Percentiles rank a stretch among this genome's conserved stretches.
Evolutionary conservation across 2,797 vertebrate genomes (phyloP).

Genomic region (Coluber constrictor): DNA sequence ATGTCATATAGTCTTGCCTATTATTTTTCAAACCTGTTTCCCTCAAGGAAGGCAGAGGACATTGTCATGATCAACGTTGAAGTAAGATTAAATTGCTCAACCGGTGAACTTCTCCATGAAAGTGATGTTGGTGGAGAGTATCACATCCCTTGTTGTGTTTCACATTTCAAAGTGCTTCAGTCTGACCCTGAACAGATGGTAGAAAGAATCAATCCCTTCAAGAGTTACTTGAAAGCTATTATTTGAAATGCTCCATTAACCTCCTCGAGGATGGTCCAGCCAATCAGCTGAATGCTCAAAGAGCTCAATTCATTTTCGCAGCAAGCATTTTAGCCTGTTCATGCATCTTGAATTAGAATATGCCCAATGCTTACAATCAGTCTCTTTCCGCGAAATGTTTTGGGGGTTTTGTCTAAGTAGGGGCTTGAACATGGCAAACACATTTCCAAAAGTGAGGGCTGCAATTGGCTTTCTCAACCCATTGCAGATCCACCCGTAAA

Average conservation of each 20-base stretch:
- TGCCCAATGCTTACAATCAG: no score
- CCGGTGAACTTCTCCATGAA: neutral
- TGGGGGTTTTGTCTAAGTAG: neutral
- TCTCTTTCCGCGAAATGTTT: neutral
- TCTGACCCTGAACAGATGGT: neutral
- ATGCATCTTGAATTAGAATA: neutral
- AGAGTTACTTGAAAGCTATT: neutral
- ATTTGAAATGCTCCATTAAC: neutral
- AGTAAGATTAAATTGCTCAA: neutral
- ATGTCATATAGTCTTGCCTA: neutral
- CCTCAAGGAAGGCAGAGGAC: neutral
- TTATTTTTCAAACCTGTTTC: neutral
- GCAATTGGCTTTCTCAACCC: neutral
- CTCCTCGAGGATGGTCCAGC: neutral
- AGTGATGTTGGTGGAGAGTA: neutral
- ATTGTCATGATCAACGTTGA: neutral
- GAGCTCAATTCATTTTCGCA: neutral
- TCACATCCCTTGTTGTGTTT: neutral
- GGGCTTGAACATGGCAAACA: neutral
- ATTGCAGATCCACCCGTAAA: neutral
- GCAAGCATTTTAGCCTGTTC: neutral
- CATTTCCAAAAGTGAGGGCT: neutral
- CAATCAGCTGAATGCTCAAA: neutral
- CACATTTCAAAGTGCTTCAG: neutral
- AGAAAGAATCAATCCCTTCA: neutral